phyloP scores from a whole-genome alignment of 2,888 invertebrate genomes.

The Dasysyrphus albostriatus region DNA sequence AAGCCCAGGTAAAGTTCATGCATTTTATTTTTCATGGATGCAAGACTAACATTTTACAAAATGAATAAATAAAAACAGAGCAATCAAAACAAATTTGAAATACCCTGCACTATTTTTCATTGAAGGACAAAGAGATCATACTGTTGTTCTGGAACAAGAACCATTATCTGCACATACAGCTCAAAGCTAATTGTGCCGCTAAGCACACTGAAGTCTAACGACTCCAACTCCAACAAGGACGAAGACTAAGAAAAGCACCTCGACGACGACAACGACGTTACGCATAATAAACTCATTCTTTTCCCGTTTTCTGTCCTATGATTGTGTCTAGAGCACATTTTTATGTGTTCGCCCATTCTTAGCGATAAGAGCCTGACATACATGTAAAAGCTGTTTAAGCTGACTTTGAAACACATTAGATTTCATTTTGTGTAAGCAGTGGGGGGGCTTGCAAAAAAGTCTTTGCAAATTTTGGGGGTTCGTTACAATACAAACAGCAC shows the following conservation, averaged over 20 bases:
- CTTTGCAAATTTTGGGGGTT: constrained; percentile 5
- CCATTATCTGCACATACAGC: constrained; percentile 44
- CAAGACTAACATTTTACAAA: no score
- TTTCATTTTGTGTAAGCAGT: not conserved
- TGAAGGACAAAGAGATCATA: constrained; percentile 11
- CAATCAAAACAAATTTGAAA: not conserved
- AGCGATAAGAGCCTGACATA: constrained; percentile 54
- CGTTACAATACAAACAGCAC: not conserved
- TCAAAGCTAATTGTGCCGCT: constrained; percentile 71
- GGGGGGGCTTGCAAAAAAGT: not conserved
- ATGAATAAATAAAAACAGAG: no score
- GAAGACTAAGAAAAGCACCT: not conserved
- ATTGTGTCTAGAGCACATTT: constrained; percentile 44
- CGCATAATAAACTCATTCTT: constrained; percentile 65
- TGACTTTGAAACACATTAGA: constrained; percentile 61
- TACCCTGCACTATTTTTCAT: not conserved
- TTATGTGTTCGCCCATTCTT: constrained; percentile 43
- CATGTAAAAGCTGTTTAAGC: constrained; percentile 73
- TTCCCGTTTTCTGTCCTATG: constrained; percentile 1
- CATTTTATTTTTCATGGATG: no score
- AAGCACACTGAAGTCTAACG: constrained; percentile 61
- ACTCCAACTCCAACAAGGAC: not conserved
- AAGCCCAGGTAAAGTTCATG: no score
- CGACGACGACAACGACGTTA: constrained; percentile 42
- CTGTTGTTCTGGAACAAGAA: constrained; percentile 2